These are phyloP conservation scores for Drosophila putrida DNA, from an alignment of 2,888 invertebrate species.

Conservation along the genomic window DNA sequence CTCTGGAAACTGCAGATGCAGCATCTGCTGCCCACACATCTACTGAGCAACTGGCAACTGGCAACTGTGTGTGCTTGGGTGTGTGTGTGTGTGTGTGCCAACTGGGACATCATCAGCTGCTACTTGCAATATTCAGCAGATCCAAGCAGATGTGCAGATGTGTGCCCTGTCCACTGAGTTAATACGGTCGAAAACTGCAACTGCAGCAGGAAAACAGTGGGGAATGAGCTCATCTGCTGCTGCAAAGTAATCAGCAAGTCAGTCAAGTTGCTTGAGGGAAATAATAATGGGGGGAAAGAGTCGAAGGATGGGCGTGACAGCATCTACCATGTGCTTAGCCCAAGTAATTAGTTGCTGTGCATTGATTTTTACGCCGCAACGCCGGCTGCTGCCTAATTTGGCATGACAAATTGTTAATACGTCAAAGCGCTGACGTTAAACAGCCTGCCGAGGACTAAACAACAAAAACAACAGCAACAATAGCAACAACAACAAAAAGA, in stretches of 20 bases:
- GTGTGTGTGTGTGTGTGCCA: slow-evolving; percentile 30
- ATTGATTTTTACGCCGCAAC: slow-evolving; percentile 70
- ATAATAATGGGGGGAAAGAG: background rate
- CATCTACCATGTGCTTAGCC: slow-evolving; percentile 22
- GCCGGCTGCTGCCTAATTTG: slow-evolving; percentile 67
- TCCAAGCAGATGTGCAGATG: slow-evolving; percentile 36
- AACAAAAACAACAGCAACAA: slow-evolving; percentile 17
- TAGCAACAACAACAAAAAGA: slow-evolving; percentile 18
- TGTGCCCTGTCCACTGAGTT: slow-evolving; percentile 68
- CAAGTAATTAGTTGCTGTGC: slow-evolving; percentile 77
- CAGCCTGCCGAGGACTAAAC: slow-evolving; percentile 16
- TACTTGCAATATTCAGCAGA: slow-evolving; percentile 72
- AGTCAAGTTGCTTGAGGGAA: slow-evolving; percentile 34
- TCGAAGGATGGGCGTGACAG: background rate
- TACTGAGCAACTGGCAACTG: background rate
- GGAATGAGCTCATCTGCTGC: slow-evolving; percentile 57
- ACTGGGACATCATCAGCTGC: slow-evolving; percentile 75
- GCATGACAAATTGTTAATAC: slow-evolving; percentile 79
- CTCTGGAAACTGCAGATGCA: slow-evolving; percentile 62
- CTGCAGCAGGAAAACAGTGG: slow-evolving; percentile 36
- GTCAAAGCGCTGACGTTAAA: slow-evolving; percentile 59
- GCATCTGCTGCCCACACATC: slow-evolving; percentile 53
- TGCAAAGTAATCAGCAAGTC: slow-evolving; percentile 69
- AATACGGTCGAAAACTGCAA: slow-evolving; percentile 71
- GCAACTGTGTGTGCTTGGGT: slow-evolving; percentile 16